Evolutionary conservation across 1,140 invertebrate genomes (phyloP), one percentile per base, ranked within the genome.

Genomic region (Lucilia cuprina): DNA sequence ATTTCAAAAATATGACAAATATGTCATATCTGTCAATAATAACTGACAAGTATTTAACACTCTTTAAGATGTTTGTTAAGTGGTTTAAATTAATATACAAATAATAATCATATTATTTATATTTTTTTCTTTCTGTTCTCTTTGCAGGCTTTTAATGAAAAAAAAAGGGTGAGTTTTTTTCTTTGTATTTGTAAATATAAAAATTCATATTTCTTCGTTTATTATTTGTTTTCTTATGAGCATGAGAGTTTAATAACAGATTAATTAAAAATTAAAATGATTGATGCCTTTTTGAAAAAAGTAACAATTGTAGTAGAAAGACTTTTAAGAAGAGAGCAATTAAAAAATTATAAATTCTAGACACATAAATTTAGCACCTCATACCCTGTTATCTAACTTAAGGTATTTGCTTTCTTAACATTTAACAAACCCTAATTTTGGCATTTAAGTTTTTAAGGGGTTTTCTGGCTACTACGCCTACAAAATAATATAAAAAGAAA

Each of bases 81-180:
- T 80, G 77, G 77, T 80, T 80, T 50, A 80, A 80, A 80, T 80
- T 80, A 80, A 80, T 80, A 80, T 49, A 80, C 77, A 80, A 80
- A 80, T 80, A 80, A 80, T 78, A 78, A 78, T 78, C 75, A 78
- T 78, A 78, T 47, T 49, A 19, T 78, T 70, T 70, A 70, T 21
- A 30, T 30, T 70, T 55, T 70, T 70, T 70, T 70, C 12, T 25
- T 70, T n/a, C 14, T 60, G 5, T 60, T 70, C 12, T 7, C 65
- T 70, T 21, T 77, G 10, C 75, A 41, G 75, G 12, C 75, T 8
- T 47, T 47, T 47, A 19, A 3, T 2, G 41, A 41, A 75, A 13
- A 75, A 13, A 74, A 41, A 77, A 77, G 74, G 74, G 74, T 77
- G 74, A 77, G 17, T 77, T 77, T 35, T 25, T 12, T 80, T 50